Evolutionary conservation across 2,888 invertebrate genomes (phyloP), one percentile per base, ranked within the genome.

Genomic region (Drosophila aldrichi): DNA sequence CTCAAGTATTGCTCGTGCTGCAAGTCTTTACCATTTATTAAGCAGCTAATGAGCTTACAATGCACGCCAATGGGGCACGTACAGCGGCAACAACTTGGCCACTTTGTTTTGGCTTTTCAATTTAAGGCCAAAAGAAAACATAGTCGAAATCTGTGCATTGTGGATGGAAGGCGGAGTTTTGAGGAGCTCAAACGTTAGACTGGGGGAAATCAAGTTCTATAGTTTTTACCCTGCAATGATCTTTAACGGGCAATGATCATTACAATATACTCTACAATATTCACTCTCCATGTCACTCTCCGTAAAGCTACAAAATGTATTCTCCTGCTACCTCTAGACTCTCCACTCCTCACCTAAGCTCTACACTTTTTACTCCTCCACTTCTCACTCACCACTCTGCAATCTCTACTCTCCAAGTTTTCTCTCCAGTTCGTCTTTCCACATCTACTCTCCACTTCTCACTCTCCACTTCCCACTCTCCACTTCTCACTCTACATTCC

Each of bases 21-120:
- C 40, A 20, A 36, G 56, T 36, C 32, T 57, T 76, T 56, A 65
- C 44, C 64, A 59, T 67, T 72, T 65, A 68, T 76, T 76, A 59
- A 38, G 77, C 72, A 55, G 58, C 56, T 72, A 76, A 76, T 72
- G 68, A 76, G 77, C 77, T 62, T 64, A 60, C 75, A 75, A 60
- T 44, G 56, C 69, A 61, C 36, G 34, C 34, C 56, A 48, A 9
- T 25, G 32, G 14, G 38, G 51, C 73, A 74, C 59, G 57, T 60
- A 59, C 75, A 32, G 55, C 52, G 55, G 29, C 48, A 58, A 36
- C 44, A 44, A 34, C 54, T 40, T 34, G 43, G 25, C 54, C 54
- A 40, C 57, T 59, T 51, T 49, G 18, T 54, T 38, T 22, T 7
- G 16, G 32, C 36, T 20, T 7, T 41, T 10, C 12, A 12, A 22